phyloP scores from a whole-genome alignment of 2,113 vertebrate species.

The Entelurus aequoreus region DNA sequence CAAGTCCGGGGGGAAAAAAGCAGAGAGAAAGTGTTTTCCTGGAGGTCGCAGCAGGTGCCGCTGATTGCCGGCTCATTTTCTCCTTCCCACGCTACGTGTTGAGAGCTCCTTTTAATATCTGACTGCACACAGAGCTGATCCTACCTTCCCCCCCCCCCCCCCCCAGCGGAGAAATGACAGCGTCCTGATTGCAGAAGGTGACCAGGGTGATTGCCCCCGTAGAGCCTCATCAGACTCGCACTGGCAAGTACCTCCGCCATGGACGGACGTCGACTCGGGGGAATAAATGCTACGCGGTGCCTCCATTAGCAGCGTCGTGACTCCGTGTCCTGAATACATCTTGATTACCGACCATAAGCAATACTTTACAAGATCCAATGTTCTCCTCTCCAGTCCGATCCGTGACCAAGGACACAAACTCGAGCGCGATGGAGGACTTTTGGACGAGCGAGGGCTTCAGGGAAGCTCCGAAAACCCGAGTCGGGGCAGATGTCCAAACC shows the following conservation, averaged over 20 bases:
- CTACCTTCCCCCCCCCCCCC: slow-evolving; percentile 30
- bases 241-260: slow-evolving; percentile 37
- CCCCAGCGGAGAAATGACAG: slow-evolving; percentile 39
- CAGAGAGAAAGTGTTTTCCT: not conserved
- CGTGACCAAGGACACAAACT: no score
- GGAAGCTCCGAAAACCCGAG: not conserved
- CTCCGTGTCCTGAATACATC: no score
- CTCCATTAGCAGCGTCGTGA: no score
- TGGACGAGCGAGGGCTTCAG: not conserved
- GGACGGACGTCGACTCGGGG: slow-evolving; percentile 33
- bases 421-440: no score
- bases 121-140: slow-evolving; percentile 14
- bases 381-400: no score
- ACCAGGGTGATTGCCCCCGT: slow-evolving; percentile 44
- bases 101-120: slow-evolving; percentile 47
- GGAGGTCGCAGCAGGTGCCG: slow-evolving; percentile 11
- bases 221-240: slow-evolving; percentile 44
- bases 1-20: not conserved
- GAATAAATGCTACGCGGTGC: slow-evolving; percentile 22
- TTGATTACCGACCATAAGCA: no score
- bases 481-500: not conserved
- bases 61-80: slow-evolving; percentile 44
- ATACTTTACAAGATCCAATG: no score
- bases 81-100: slow-evolving; percentile 30
- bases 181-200: slow-evolving; percentile 36